These are phyloP conservation scores for Stenolophus ochropezus DNA, from an alignment of 2,888 invertebrate species.

Conservation along the genomic window DNA sequence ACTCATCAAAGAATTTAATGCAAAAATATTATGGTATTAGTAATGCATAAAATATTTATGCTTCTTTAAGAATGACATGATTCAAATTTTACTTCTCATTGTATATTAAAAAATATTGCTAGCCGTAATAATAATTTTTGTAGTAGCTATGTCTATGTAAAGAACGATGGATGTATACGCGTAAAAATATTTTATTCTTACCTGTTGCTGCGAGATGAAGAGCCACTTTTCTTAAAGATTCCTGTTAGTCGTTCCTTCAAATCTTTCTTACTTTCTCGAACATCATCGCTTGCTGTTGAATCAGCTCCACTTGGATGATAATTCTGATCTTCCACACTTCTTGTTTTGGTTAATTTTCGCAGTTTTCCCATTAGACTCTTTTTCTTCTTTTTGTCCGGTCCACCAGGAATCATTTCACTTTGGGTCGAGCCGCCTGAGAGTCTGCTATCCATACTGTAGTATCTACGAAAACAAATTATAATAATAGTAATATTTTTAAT, in stretches of 20 bases:
- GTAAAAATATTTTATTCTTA: slow-evolving; percentile 66
- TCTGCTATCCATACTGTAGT: slow-evolving; percentile 87
- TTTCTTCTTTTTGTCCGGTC: slow-evolving; percentile 84
- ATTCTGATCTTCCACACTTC: slow-evolving; percentile 84
- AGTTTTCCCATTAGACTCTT: slow-evolving; percentile 89
- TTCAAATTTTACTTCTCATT: no score
- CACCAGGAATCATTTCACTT: slow-evolving; percentile 83
- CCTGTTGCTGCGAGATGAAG: slow-evolving; percentile 82
- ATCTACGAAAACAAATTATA: slow-evolving; percentile 67
- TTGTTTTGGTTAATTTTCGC: slow-evolving; percentile 89
- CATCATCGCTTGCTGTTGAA: slow-evolving; percentile 74
- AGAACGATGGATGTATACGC: no score
- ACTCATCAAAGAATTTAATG: no score
- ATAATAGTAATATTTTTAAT: no score
- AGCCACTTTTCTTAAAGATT: slow-evolving; percentile 85
- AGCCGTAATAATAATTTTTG: no score
- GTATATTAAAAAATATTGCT: no score
- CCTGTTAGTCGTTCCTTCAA: slow-evolving; percentile 87
- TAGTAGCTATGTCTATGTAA: no score
- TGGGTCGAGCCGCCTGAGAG: slow-evolving; percentile 90
- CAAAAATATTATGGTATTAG: no score
- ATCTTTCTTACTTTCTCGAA: slow-evolving; percentile 82
- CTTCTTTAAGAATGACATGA: no score
- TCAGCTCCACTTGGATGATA: slow-evolving; percentile 70
- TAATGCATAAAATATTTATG: no score